Evolutionary conservation across 1,140 invertebrate species (phyloP).

Genomic region (Tetranychus cinnabarinus): DNA sequence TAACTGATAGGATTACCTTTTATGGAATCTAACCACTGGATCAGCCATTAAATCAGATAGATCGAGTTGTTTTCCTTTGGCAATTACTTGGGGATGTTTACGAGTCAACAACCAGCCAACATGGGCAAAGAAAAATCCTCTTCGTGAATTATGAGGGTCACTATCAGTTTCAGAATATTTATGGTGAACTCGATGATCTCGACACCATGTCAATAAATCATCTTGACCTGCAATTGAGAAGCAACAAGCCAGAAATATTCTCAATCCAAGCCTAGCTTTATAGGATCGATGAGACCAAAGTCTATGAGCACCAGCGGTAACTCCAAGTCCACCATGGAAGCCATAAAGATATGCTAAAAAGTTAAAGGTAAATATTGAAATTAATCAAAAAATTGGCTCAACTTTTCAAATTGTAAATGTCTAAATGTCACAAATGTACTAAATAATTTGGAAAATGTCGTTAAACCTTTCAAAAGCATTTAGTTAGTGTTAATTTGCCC

Average conservation of each 20-base stretch:
- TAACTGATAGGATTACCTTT: slow-evolving; percentile 23
- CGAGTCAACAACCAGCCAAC: slow-evolving; percentile 73
- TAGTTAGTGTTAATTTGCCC: no score
- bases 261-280: slow-evolving; percentile 22
- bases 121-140: slow-evolving; percentile 88
- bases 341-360: neutral
- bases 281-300: slow-evolving; percentile 25
- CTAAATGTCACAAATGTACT: no score
- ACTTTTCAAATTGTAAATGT: neutral
- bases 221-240: slow-evolving; percentile 25
- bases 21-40: slow-evolving; percentile 61
- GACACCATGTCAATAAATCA: slow-evolving; percentile 10
- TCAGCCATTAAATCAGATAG: slow-evolving; percentile 64
- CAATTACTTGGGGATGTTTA: slow-evolving; percentile 71
- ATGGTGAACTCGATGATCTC: slow-evolving; percentile 68
- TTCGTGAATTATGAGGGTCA: slow-evolving; percentile 75
- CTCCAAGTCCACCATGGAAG: slow-evolving; percentile 26
- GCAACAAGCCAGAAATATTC: slow-evolving; percentile 21
- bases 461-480: no score
- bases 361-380: neutral
- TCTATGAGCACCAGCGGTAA: slow-evolving; percentile 24
- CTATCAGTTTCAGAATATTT: slow-evolving; percentile 87
- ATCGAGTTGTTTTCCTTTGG: slow-evolving; percentile 62
- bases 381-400: neutral
- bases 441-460: no score